Evolutionary conservation across 2,888 invertebrate genomes (phyloP).

Genomic region (Drosophila anomelani): DNA sequence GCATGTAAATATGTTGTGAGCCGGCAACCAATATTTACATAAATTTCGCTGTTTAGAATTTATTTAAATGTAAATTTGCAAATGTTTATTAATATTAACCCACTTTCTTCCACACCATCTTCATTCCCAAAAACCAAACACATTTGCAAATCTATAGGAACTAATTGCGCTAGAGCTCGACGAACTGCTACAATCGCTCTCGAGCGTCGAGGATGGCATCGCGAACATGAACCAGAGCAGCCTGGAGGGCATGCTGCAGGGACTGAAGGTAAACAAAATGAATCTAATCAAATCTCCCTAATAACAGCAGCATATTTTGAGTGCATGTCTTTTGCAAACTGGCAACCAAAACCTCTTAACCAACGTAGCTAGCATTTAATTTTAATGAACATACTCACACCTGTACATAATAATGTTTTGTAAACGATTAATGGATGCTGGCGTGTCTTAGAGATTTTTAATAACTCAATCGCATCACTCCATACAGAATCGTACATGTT

Average conservation of each 20-base stretch:
- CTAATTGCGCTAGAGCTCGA: slow-evolving; percentile 89
- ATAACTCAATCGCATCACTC: slow-evolving; percentile 80
- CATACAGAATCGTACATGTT: slow-evolving; percentile 74
- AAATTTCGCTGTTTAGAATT: slow-evolving; percentile 19
- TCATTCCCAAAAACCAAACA: slow-evolving; percentile 30
- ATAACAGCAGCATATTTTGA: slow-evolving; percentile 53
- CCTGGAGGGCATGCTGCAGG: slow-evolving; percentile 89
- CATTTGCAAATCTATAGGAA: slow-evolving; percentile 84
- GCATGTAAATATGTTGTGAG: slow-evolving; percentile 67
- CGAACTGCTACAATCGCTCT: slow-evolving; percentile 89
- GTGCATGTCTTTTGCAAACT: slow-evolving; percentile 46
- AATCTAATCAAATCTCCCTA: slow-evolving; percentile 56
- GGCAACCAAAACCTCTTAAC: slow-evolving; percentile 20
- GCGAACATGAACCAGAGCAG: slow-evolving; percentile 89
- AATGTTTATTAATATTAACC: slow-evolving; percentile 62
- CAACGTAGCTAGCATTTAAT: slow-evolving; percentile 41
- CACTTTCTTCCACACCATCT: slow-evolving; percentile 52
- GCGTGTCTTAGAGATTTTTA: slow-evolving; percentile 71
- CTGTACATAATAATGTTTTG: slow-evolving; percentile 49
- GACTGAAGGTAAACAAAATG: slow-evolving; percentile 88
- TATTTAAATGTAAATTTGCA: slow-evolving; percentile 25
- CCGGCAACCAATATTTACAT: slow-evolving; percentile 69
- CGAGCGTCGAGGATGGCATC: slow-evolving; percentile 88
- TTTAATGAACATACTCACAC: slow-evolving; percentile 54
- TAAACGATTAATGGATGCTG: slow-evolving; percentile 78